Evolutionary conservation across 64 coral and sea anemone species (phyloP), one percentile per base, ranked within the genome.

Genomic region (Actinia tenebrosa): DNA sequence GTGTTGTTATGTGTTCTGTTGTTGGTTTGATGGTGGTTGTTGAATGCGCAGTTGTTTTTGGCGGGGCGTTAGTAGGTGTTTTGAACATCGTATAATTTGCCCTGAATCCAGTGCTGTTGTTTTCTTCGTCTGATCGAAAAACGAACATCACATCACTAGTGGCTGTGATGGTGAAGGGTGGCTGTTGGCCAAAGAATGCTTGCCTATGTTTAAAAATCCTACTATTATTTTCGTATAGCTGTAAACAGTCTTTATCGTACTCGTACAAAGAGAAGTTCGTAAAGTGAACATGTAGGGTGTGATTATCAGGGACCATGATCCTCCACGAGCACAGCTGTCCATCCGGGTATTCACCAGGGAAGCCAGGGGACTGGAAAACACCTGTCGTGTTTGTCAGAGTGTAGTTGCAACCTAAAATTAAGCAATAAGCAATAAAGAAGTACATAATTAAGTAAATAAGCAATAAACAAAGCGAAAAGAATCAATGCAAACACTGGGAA

Each of bases 281-380:
- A 83, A 94, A 94, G 44, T 5, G 90, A 26, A 27, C 47, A 42
- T n/a, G 90, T 78, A 19, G 45, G 45, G 15, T 83, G 45, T 50
- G 47, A 42, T 59, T 60, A 45, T 27, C 45, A 4, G 60, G 59
- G 5, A 90, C 88, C 3, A 50, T 10, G 64, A 94, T 87, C 42
- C 78, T 26, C 92, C 92, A 94, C 3, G 84, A 90, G 54, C 92
- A 94, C 47, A 55, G 85, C 85, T 94, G 92, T 22, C 89, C 89
- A 53, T 94, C 55, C 19, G 92, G 92, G 54, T 94, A 94, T 4
- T 37, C 9, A 2, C 78, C 15, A 23, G 92, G 92, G 58, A 87
- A 80, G 53, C 88, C 79, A 19, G 88, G 88, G 7, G 92, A 94
- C 50, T 81, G 87, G 11, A 79, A 89, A 80, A 62, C 22, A 80